These are phyloP conservation scores for Orius insidiosus DNA, from an alignment of 1,140 invertebrate genomes.

Conservation along the genomic window DNA sequence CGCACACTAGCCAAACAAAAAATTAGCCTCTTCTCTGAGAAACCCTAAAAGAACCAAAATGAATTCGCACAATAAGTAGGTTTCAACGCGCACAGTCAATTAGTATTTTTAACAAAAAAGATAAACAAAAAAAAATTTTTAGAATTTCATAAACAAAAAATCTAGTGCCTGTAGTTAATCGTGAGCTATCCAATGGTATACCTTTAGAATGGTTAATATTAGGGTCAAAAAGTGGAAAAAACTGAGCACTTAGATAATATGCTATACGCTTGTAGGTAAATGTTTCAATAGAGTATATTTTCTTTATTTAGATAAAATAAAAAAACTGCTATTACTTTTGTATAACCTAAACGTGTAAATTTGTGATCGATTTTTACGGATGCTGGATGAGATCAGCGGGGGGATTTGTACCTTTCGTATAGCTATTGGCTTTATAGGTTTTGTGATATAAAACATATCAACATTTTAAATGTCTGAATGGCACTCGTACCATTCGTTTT, in stretches of 20 bases:
- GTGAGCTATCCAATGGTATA: not conserved
- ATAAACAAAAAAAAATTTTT: not conserved
- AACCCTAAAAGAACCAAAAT: constrained; percentile 14
- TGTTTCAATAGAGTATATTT: constrained; percentile 16
- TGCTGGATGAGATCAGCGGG: no score
- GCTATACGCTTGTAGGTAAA: constrained; percentile 15
- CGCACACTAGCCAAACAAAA: not conserved
- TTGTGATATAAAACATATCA: no score
- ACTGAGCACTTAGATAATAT: constrained; percentile 11
- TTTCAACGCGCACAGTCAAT: constrained; percentile 16
- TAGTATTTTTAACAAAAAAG: constrained; percentile 12
- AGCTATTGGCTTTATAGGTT: no score
- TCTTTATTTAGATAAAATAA: constrained; percentile 12
- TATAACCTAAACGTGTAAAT: constrained; percentile 6
- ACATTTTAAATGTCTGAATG: no score
- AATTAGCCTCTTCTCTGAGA: not conserved
- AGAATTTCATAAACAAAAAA: constrained; percentile 1
- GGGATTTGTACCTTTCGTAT: no score
- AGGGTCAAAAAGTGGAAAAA: not conserved
- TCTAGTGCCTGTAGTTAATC: constrained; percentile 15
- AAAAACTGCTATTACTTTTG: constrained; percentile 6
- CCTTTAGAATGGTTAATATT: not conserved
- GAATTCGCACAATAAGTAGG: constrained; percentile 16
- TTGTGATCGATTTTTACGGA: constrained; percentile 11
- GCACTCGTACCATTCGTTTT: no score